Evolutionary conservation across 2,797 vertebrate genomes (phyloP), one percentile per base, ranked within the genome.

Genomic region (Buceros bicornis): DNA sequence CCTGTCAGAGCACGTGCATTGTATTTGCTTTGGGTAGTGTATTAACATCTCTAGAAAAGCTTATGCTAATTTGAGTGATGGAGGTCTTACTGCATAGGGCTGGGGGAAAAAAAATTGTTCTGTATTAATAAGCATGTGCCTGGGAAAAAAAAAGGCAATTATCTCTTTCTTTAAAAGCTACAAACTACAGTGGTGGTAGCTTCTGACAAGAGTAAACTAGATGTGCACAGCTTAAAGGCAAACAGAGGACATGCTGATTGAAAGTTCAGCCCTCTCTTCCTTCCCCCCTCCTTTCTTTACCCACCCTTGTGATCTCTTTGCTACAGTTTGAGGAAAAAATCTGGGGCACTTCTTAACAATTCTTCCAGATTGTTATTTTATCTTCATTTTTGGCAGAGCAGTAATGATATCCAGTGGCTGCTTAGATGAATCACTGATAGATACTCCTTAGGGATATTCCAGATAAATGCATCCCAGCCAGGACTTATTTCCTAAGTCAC

Each of bases 401-500:
- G 72, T 94, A 97, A 94, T 95, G 95, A 98, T 97, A 96, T 79
- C 86, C 97, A 97, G n/a, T 94, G 89, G 69, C 69, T 58, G 66
- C 88, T 90, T 92, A 97, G 93, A 96, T 96, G 92, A 96, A 97
- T 96, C 89, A 80, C 92, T 95, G 90, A 97, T 96, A 97, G 86
- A 86, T 93, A 93, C 84, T 97, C 93, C 93, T 95, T 58, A 90
- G 92, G 87, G 96, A 95, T 95, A 91, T 79, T 90, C 95, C 92
- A 87, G 91, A 95, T 97, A 95, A 97, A 97, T 84, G 24, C 80
- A 94, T 81, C 77, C 88, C 78, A 89, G 90, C 73, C 69, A 94
- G 88, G 90, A 50, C n/a, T 93, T 85, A 87, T 90, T 91, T 97
- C 91, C 95, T 92, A 96, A 95, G 72, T 80, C 87, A 90, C 45